phyloP scores from a whole-genome alignment of 2,797 vertebrate genomes.

The Enteromius paludinosus region DNA sequence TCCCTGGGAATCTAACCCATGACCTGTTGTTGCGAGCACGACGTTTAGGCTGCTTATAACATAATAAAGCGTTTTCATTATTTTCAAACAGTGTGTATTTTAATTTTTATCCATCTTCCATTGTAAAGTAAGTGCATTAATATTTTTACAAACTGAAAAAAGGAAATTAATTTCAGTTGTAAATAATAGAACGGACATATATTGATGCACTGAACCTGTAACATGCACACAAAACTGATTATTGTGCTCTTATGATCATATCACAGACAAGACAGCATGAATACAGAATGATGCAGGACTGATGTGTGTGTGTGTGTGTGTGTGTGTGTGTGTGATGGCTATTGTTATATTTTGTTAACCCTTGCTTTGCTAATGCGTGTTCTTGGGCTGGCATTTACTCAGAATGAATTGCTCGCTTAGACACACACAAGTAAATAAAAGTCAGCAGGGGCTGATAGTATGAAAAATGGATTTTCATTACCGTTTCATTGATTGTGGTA shows the following conservation, averaged over 20 bases:
- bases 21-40: not conserved
- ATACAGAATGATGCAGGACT: not conserved
- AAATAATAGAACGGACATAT: not conserved
- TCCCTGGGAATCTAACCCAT: not conserved
- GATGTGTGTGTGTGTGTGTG: not conserved
- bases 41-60: not conserved
- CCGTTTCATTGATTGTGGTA: slow-evolving; percentile 99
- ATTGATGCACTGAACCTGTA: not conserved
- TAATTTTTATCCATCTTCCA: not conserved
- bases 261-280: not conserved
- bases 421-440: slow-evolving; percentile 99
- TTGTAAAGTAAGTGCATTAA: not conserved
- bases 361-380: slow-evolving; percentile 83
- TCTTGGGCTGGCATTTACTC: slow-evolving; percentile 96
- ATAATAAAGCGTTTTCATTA: not conserved
- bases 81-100: not conserved
- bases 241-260: not conserved
- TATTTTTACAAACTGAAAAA: not conserved
- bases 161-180: not conserved
- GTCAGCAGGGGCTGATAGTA: slow-evolving; percentile 98
- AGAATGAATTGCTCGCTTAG: slow-evolving; percentile 99
- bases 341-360: slow-evolving; percentile 90
- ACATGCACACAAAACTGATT: not conserved
- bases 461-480: slow-evolving; percentile 99
- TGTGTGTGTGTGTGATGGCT: slow-evolving; percentile 42